Conservation (phyloP, 2,797 vertebrate species). For the Gallirallus australis region DNA sequence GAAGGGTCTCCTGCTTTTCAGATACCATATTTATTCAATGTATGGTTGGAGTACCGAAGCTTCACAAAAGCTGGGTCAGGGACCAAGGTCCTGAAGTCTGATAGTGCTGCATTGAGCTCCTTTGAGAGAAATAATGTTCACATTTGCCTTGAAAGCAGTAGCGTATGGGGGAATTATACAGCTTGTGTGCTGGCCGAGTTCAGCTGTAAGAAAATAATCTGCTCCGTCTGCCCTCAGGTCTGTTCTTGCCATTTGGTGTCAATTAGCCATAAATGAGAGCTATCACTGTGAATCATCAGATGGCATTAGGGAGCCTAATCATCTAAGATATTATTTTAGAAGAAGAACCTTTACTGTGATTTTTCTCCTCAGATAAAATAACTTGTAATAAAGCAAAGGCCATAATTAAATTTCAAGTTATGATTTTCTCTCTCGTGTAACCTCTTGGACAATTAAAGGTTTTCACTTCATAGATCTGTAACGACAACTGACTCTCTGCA, state of each 20-base stretch:
- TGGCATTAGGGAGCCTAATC: constrained; percentile 34
- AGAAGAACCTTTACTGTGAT: neutral
- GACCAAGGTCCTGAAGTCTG: neutral
- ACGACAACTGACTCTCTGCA: constrained; percentile 19
- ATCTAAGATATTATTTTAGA: constrained; percentile 42
- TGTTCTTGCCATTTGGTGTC: constrained; percentile 40
- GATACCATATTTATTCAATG: neutral
- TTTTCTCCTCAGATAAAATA: constrained; percentile 37
- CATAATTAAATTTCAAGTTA: constrained; percentile 60
- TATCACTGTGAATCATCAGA: constrained; percentile 44
- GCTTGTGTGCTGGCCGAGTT: neutral
- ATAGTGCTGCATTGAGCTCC: neutral
- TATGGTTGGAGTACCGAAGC: neutral
- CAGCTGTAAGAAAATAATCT: constrained; percentile 3
- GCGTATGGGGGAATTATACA: neutral
- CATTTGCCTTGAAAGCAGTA: constrained; percentile 19
- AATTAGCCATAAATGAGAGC: constrained; percentile 57
- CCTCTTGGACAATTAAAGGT: constrained; percentile 49
- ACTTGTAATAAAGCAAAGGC: constrained; percentile 13
- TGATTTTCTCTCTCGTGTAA: constrained; percentile 47
- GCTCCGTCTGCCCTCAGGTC: neutral
- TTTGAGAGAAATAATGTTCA: neutral
- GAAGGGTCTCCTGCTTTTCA: neutral
- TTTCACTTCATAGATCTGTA: constrained; percentile 36
- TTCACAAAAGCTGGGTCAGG: neutral